Evolutionary conservation across 2,113 vertebrate genomes (phyloP).

Genomic region (Donacobius atricapilla): DNA sequence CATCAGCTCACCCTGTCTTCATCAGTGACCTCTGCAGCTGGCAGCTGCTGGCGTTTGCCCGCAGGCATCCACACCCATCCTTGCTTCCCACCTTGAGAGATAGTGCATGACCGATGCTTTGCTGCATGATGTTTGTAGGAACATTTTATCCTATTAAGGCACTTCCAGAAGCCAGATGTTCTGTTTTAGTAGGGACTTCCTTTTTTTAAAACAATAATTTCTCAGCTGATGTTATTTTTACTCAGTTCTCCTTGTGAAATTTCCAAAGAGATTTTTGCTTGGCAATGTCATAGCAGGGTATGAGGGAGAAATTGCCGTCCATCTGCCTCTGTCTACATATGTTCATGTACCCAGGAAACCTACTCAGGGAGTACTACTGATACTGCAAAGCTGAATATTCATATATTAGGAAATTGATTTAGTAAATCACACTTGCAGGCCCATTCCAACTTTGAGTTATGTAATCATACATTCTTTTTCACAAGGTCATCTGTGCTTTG

Average conservation of each 20-base stretch:
- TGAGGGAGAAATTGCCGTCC: not conserved
- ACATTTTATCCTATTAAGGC: constrained; percentile 6
- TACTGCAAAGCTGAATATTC: not conserved
- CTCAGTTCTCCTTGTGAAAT: constrained; percentile 2
- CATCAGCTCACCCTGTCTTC: not conserved
- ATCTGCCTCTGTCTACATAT: not conserved
- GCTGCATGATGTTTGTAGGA: not conserved
- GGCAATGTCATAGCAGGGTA: not conserved
- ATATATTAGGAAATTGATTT: not conserved
- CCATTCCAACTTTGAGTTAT: not conserved
- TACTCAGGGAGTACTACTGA: not conserved
- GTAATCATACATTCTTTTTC: not conserved
- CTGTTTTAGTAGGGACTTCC: not conserved
- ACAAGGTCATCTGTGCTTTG: not conserved
- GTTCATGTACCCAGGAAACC: not conserved
- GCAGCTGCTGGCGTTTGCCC: not conserved
- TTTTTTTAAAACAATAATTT: not conserved
- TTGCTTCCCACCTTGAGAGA: not conserved
- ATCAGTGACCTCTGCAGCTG: not conserved
- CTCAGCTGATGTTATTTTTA: constrained; percentile 35
- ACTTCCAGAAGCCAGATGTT: constrained; percentile 3
- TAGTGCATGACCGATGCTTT: not conserved
- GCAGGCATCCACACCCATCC: not conserved
- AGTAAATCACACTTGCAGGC: not conserved
- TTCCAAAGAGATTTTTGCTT: not conserved